Conservation (phyloP, 2,113 vertebrate species). For the Anhinga anhinga region DNA sequence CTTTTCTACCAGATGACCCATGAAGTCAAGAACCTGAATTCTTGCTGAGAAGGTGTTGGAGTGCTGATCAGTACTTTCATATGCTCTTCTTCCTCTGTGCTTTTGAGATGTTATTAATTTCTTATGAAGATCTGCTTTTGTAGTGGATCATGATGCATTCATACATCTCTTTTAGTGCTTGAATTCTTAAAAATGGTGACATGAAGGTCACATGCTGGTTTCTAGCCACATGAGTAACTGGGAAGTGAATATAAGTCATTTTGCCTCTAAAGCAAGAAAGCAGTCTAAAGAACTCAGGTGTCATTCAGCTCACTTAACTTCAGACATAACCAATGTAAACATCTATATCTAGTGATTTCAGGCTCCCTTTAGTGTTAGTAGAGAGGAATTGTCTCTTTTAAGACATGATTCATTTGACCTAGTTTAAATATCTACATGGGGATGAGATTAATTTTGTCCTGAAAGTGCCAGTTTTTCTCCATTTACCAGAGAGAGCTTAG, state of each 20-base stretch:
- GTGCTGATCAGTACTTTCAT: neutral
- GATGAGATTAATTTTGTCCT: conserved; percentile 56
- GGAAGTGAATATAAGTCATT: neutral
- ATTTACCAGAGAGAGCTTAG: conserved; percentile 4
- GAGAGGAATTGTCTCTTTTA: conserved; percentile 37
- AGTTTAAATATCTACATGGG: conserved; percentile 50
- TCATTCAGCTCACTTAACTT: neutral
- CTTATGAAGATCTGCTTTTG: neutral
- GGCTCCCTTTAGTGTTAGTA: conserved; percentile 45
- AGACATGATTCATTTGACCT: conserved; percentile 57
- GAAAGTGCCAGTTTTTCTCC: conserved; percentile 55
- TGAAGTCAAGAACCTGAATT: neutral
- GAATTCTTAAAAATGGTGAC: neutral
- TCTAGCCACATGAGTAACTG: neutral
- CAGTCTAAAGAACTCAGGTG: neutral
- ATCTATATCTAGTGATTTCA: conserved; percentile 43
- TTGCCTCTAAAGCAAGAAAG: neutral
- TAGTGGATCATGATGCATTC: neutral
- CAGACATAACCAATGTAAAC: neutral
- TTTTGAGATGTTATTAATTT: neutral
- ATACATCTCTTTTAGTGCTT: neutral
- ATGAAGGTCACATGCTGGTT: neutral
- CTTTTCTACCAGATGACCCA: neutral
- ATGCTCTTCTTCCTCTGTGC: neutral
- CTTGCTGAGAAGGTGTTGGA: neutral